Base-by-base conservation (phyloP, 92 coral and sea anemone genomes). In the Heliopora coerulea region DNA sequence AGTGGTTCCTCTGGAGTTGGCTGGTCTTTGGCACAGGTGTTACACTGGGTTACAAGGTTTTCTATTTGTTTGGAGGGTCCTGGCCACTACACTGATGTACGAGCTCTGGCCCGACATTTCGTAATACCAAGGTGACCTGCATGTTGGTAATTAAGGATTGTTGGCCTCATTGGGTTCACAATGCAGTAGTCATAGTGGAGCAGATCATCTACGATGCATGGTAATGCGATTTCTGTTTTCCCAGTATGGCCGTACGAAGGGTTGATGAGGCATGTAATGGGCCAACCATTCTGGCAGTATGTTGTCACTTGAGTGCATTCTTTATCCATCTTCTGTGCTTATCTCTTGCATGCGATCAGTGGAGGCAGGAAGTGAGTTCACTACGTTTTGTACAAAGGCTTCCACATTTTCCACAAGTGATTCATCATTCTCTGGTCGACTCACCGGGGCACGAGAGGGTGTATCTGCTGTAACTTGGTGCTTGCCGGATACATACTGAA, bases 71-170 rank as follows among this genome's bases (percentile, higher is more conserved):
- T 76, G 48, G 67, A 68, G 7, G 79, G 63, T 24, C 84, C 87
- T 24, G 85, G 80, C 85, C 87, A 75, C 86, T 85, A 83, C 50
- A 79, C 83, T 10, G 87, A 82, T 56, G 56, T 74, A 8, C 79
- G 27, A n/a, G 89, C 89, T 61, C 89, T 76, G n/a, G 90, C 73
- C 8, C 79, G 80, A 24, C 80, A 82, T 56, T 84, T 67, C 60
- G 78, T 84, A 11, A 79, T 84, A 25, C 84, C 88, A 4, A 84
- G 85, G 78, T 84, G 88, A 54, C 88, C 82, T 23, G 80, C 72
- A 44, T 86, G 80, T 29, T 83, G 72, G 77, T 73, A 78, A 46
- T 86, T 75, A 24, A 86, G 83, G 49, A 83, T 69, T 24, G 79
- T 82, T 35, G 80, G 48, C 48, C 86, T 80, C 49, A 73, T 70